Conservation (phyloP, 2,797 vertebrate genomes). For the Sciurus carolinensis region DNA sequence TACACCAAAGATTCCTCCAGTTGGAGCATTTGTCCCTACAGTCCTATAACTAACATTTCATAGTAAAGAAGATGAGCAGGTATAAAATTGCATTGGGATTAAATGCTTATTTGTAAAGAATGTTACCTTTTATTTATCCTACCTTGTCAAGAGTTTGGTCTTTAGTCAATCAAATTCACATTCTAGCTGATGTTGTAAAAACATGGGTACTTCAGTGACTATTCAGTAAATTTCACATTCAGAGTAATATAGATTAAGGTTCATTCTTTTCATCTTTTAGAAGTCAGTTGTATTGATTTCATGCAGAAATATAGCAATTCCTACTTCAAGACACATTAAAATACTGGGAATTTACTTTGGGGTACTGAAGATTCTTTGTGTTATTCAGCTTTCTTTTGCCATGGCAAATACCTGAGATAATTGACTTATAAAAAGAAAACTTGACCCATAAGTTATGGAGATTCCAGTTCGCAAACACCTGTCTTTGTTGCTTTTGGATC, state of each 20-base stretch:
- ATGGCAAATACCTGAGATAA: background rate
- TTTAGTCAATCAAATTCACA: background rate
- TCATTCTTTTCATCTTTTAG: background rate
- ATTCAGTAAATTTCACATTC: background rate
- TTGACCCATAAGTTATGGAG: background rate
- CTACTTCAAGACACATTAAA: background rate
- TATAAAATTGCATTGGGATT: background rate
- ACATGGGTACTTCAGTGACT: background rate
- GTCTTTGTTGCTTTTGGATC: background rate
- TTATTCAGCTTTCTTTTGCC: background rate
- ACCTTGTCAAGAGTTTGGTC: background rate
- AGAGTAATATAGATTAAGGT: background rate
- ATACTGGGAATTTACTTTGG: background rate
- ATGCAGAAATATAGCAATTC: background rate
- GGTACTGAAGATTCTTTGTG: background rate
- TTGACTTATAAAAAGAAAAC: background rate
- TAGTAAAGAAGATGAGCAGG: background rate
- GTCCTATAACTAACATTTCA: background rate
- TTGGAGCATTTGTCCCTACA: background rate
- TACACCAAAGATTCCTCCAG: background rate
- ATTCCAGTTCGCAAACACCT: background rate
- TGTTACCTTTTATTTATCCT: background rate
- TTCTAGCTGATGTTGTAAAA: background rate
- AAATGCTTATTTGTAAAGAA: background rate
- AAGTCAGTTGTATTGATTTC: background rate